A percentile compares a stretch with the other conserved stretches of the same genome.
phyloP scores from a whole-genome alignment of 2,113 vertebrate species.

The Rhinopomastus cyanomelas region DNA sequence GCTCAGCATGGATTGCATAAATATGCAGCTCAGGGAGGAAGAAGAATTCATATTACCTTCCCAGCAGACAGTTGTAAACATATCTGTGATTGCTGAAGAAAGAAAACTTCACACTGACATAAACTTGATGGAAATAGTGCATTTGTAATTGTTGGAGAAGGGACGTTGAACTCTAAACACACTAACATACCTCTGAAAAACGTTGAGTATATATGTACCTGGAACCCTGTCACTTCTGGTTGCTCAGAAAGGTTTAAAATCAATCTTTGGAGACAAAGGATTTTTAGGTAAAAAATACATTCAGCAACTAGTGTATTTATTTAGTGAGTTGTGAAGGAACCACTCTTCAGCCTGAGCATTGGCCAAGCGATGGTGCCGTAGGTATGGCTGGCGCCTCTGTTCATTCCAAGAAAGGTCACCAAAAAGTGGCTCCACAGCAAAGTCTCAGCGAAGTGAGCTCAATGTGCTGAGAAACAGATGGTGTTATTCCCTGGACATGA shows the following conservation, averaged over 20 bases:
- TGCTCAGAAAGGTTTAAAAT: neutral
- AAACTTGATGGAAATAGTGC: neutral
- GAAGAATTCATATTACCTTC: neutral
- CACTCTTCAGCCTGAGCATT: neutral
- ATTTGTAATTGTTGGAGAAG: neutral
- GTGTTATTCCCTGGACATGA: neutral
- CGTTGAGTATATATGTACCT: rapidly evolving
- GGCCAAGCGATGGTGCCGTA: neutral
- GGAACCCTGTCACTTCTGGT: neutral
- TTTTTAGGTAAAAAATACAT: neutral
- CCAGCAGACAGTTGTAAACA: neutral
- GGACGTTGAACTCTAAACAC: neutral
- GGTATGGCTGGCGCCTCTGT: neutral
- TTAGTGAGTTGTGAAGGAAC: neutral
- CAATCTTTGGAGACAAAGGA: neutral
- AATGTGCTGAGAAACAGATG: neutral
- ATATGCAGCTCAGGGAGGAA: conserved; percentile 28
- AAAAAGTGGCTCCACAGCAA: neutral
- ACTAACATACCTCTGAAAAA: neutral
- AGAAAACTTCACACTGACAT: neutral
- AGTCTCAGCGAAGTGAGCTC: neutral
- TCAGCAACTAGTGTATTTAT: neutral
- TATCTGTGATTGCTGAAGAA: neutral
- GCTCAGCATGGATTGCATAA: conserved; percentile 42
- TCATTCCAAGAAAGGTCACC: neutral